phyloP scores from a whole-genome alignment of 2,888 invertebrate species.

The Lampropteryx suffumata region DNA sequence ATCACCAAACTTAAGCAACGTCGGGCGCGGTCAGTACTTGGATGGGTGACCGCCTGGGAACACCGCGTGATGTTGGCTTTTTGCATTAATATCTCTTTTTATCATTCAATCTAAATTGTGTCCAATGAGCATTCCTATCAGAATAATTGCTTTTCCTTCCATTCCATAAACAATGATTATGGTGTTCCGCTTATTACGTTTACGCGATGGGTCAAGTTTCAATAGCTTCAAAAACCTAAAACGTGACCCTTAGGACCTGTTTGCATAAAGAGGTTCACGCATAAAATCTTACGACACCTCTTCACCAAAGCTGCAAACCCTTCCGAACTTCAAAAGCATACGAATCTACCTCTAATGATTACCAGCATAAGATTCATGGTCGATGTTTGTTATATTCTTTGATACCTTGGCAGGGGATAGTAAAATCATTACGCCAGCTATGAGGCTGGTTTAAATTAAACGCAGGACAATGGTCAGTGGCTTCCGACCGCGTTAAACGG shows the following conservation, averaged over 20 bases:
- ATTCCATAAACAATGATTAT: conserved; percentile 54
- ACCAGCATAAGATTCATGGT: conserved; percentile 19
- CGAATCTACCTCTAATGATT: conserved; percentile 36
- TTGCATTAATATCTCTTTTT: conserved; percentile 25
- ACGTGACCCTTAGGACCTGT: conserved; percentile 73
- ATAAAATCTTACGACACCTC: conserved; percentile 80
- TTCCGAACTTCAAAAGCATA: neutral
- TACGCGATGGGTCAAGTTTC: conserved; percentile 69
- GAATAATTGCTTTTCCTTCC: conserved; percentile 46
- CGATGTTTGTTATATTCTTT: conserved; percentile 3
- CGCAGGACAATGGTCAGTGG: conserved; percentile 79
- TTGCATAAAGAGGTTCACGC: conserved; percentile 73
- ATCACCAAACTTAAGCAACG: conserved; percentile 75
- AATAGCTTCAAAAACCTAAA: conserved; percentile 75
- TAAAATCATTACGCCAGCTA: conserved; percentile 71
- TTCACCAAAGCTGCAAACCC: conserved; percentile 41
- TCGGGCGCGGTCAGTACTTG: conserved; percentile 71
- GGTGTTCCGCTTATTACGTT: conserved; percentile 41
- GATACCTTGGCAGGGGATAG: conserved; percentile 49
- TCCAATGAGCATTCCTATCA: conserved; percentile 5
- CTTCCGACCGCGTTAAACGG: conserved; percentile 64
- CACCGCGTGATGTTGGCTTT: conserved; percentile 57
- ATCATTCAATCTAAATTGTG: neutral
- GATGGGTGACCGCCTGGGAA: conserved; percentile 64
- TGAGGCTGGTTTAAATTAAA: conserved; percentile 69